Base-by-base conservation (phyloP, 2,888 invertebrate genomes). In the Syrista parreyssii region DNA sequence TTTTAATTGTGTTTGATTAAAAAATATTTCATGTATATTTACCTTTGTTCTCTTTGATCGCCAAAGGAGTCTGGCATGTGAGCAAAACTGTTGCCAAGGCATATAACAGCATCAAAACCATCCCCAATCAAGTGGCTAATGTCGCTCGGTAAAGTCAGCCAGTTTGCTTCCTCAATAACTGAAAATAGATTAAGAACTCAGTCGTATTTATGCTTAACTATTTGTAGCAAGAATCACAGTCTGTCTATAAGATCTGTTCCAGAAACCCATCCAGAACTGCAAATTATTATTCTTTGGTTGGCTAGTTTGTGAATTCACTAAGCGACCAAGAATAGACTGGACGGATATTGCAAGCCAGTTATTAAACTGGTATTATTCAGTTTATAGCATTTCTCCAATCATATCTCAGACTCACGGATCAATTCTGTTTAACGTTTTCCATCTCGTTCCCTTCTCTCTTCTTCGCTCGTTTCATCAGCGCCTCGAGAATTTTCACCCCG, bases 131-230 rank as follows among this genome's bases (percentile, higher is more conserved):
- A 87, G 1, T 92, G 86, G 75, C 94, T 92, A 40, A 97, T 94
- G 88, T 97, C 97, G 68, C 95, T 94, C 6, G 95, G 94, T 3
- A 98, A 89, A 0, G 96, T 96, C 85, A 97, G 92, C 98, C 98
- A 98, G 90, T 97, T 97, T 0, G 97, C 97, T 92, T 98, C 97
- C 90, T 98, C 97, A 87, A 98, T 97, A 32, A 96, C 97, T 98
- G 90, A 30, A 75, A 81, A 78, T 55, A 55, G 55, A 55, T 55
- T 55, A 55, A 23, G 9, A 55, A 55, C 55, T 55, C 55, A 55
- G 68, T 33, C 40, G 12, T 72, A 55, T 55, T 55, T 55, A 55
- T 23, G 55, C 55, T 23, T 9, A 55, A 55, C 55, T 55, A 55
- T 55, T 55, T 23, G 23, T 23, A 55, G 23, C 55, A 55, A 55